Evolutionary conservation across 2,888 invertebrate species (phyloP), one percentile per base, ranked within the genome.

Genomic region (Nineta flava): DNA sequence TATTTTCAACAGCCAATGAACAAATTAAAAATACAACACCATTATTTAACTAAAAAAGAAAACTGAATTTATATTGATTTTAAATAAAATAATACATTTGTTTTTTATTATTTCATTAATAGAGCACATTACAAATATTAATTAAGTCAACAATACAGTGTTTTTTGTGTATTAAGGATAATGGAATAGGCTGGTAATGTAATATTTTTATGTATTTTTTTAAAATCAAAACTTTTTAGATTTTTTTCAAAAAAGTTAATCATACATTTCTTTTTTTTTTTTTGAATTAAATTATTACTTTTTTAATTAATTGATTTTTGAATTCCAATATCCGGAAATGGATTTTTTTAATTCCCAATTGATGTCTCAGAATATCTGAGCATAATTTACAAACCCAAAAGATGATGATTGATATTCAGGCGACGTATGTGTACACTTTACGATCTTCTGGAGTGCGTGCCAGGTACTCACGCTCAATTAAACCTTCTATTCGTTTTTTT

Each of bases 401-500:
- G 7, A 26, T 26, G n/a, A 38, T 38, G 38, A 44, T 44, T 9
- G 32, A 15, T 34, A 62, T 67, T 76, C 74, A 94, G 75, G 93
- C 93, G 72, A 94, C 90, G 73, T 94, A 94, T 58, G 90, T 87
- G 76, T 94, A 94, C 63, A 92, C 83, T 79, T 93, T 93, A 72
- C 88, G 81, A 77, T 99, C 97, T 71, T 95, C 93, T 52, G 92
- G 87, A 64, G 95, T 94, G 69, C 99, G 83, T 58, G 94, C 92
- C 65, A 99, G 77, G 74, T 99, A 99, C 73, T 99, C 99, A 58
- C 99, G 79, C 73, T 99, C 99, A 68, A 99, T 99, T 63, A 99
- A 81, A 54, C 95, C 94, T 74, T 99, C 99, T 72, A 99, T 97
- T 67, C 99, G 83, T 70, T 97, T 96, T 75, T 99, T 99, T 67